These are phyloP conservation scores for Cephus sareptanus DNA, from an alignment of 2,888 invertebrate genomes.

Conservation along the genomic window DNA sequence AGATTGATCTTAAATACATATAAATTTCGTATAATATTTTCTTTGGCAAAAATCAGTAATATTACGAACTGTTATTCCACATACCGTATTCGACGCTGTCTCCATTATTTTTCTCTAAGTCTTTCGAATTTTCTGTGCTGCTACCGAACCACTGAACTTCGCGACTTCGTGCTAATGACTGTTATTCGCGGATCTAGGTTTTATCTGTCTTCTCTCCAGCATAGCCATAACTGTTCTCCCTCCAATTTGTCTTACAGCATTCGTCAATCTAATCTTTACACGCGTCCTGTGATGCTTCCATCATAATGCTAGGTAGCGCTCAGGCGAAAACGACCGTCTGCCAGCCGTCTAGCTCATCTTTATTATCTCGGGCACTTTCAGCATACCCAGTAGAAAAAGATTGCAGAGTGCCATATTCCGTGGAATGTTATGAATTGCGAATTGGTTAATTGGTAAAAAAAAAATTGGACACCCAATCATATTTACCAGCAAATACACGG, in stretches of 20 bases:
- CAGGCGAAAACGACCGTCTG: background rate
- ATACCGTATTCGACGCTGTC: background rate
- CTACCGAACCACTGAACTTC: constrained; percentile 5
- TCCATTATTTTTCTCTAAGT: background rate
- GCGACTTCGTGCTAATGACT: constrained; percentile 2
- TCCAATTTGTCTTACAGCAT: constrained; percentile 23
- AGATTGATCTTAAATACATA: background rate
- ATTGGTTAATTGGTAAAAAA: background rate
- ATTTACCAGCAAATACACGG: background rate
- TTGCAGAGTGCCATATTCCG: background rate
- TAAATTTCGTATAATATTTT: background rate
- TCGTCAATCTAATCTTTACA: constrained; percentile 29
- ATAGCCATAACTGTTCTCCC: constrained; percentile 20
- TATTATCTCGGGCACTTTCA: background rate
- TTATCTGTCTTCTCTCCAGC: constrained; percentile 3
- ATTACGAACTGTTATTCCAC: background rate
- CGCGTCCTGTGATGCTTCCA: constrained; percentile 5
- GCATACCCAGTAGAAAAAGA: background rate
- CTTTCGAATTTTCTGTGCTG: constrained; percentile 2
- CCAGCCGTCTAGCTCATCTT: background rate
- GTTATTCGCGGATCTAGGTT: background rate
- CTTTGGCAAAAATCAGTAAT: background rate
- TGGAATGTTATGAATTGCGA: background rate
- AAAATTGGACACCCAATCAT: background rate
- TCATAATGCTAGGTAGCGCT: background rate